phyloP scores from a whole-genome alignment of 1,140 invertebrate species.

The Magallana ariakensis region DNA sequence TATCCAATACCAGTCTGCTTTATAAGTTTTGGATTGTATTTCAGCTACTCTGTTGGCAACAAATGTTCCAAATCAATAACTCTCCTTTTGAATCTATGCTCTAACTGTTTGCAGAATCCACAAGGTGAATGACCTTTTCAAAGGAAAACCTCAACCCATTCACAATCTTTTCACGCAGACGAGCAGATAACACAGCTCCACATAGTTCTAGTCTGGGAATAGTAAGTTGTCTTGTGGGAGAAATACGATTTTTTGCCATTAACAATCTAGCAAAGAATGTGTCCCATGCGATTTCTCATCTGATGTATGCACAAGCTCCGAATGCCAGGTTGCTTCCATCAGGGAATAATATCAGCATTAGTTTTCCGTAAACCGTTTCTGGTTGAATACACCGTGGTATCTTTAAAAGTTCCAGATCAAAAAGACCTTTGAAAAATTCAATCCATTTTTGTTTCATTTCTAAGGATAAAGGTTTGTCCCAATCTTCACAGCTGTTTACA shows the following conservation, averaged over 20 bases:
- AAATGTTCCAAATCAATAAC: conserved; percentile 51
- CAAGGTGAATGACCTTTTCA: conserved; percentile 33
- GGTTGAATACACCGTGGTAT: neutral
- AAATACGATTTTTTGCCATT: conserved; percentile 47
- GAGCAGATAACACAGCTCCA: conserved; percentile 37
- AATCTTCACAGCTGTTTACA: neutral
- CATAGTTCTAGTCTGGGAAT: conserved; percentile 46
- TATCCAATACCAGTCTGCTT: conserved; percentile 41
- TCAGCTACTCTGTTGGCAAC: conserved; percentile 41
- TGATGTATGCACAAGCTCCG: neutral
- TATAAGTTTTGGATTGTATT: conserved; percentile 42
- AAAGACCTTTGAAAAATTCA: neutral
- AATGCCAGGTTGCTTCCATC: neutral
- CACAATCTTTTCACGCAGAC: conserved; percentile 38
- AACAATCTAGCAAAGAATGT: conserved; percentile 11
- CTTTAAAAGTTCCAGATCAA: too few species aligned
- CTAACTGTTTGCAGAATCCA: conserved; percentile 40
- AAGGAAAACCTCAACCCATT: conserved; percentile 27
- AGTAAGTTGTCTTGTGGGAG: conserved; percentile 33
- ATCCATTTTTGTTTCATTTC: neutral
- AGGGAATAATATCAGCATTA: neutral
- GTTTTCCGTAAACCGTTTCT: neutral
- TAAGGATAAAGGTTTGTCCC: neutral
- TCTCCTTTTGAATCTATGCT: conserved; percentile 43
- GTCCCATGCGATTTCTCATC: neutral